phyloP scores from a whole-genome alignment of 1,140 invertebrate species.

The Hycleus cichorii region DNA sequence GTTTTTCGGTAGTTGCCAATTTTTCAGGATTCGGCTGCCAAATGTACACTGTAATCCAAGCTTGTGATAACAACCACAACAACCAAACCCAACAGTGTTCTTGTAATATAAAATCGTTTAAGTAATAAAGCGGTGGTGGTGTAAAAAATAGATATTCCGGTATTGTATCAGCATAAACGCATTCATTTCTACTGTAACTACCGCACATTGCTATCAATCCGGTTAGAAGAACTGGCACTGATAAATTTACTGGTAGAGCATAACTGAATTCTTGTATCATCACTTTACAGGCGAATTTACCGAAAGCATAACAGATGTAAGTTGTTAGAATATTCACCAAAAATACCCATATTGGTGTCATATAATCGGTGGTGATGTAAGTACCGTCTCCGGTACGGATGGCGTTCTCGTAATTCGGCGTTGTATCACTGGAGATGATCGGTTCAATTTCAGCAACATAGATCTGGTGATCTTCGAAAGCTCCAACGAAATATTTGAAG shows the following conservation, averaged over 20 bases:
- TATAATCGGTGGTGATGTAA: constrained; percentile 32
- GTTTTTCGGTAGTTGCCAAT: constrained; percentile 68
- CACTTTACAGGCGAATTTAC: constrained; percentile 77
- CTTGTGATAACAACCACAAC: constrained; percentile 61
- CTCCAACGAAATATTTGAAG: constrained; percentile 44
- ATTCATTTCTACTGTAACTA: constrained; percentile 52
- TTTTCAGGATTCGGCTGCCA: constrained; percentile 71
- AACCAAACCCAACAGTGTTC: constrained; percentile 67
- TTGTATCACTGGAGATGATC: constrained; percentile 6
- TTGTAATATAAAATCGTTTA: constrained; percentile 48
- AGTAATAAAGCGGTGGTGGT: constrained; percentile 48
- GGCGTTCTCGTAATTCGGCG: constrained; percentile 30
- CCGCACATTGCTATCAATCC: constrained; percentile 55
- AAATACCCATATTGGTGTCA: constrained; percentile 50
- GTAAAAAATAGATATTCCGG: constrained; percentile 65
- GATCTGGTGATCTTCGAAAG: constrained; percentile 50
- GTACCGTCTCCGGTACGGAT: constrained; percentile 33
- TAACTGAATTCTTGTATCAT: constrained; percentile 76
- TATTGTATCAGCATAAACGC: constrained; percentile 51
- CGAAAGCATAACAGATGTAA: constrained; percentile 63
- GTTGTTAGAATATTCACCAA: constrained; percentile 56
- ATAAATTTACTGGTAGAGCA: constrained; percentile 66
- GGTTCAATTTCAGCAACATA: constrained; percentile 41
- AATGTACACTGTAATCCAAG: constrained; percentile 75
- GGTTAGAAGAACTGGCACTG: constrained; percentile 60